Percentiles rank a stretch among this genome's conserved stretches.
Conservation (phyloP, 2,797 vertebrate species). For the Halcyon leucocephala region DNA sequence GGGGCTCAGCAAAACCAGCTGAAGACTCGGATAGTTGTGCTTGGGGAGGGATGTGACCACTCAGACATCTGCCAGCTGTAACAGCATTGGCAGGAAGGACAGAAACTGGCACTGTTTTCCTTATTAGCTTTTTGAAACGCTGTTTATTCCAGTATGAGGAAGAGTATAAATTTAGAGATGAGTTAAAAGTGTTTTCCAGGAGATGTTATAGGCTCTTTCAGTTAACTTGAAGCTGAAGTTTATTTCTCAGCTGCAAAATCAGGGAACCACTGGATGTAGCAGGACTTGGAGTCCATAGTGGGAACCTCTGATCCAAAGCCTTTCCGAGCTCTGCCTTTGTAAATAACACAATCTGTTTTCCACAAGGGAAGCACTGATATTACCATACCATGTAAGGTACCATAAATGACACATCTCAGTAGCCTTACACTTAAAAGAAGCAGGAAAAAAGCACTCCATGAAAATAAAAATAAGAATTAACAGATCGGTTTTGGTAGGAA, state of each 20-base stretch:
- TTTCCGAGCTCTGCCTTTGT: neutral
- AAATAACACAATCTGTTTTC: neutral
- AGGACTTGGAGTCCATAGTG: neutral
- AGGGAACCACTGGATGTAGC: neutral
- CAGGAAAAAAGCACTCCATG: neutral
- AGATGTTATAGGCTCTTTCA: neutral
- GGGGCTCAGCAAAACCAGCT: neutral
- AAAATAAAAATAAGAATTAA: neutral
- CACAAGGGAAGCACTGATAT: neutral
- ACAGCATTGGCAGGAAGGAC: accelerated
- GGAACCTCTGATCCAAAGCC: neutral
- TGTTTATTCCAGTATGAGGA: neutral
- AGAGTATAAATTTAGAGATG: neutral
- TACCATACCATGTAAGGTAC: neutral
- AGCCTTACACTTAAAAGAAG: neutral
- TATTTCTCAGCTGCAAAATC: neutral
- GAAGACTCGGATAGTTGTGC: neutral
- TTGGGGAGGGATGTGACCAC: neutral
- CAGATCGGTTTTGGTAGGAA: neutral
- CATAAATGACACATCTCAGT: neutral
- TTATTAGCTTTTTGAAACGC: neutral
- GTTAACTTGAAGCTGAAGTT: neutral
- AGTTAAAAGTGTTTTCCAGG: neutral
- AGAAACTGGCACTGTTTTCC: neutral
- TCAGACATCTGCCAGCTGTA: neutral